phyloP scores from a whole-genome alignment of 2,113 vertebrate species.

The Sterna hirundo region DNA sequence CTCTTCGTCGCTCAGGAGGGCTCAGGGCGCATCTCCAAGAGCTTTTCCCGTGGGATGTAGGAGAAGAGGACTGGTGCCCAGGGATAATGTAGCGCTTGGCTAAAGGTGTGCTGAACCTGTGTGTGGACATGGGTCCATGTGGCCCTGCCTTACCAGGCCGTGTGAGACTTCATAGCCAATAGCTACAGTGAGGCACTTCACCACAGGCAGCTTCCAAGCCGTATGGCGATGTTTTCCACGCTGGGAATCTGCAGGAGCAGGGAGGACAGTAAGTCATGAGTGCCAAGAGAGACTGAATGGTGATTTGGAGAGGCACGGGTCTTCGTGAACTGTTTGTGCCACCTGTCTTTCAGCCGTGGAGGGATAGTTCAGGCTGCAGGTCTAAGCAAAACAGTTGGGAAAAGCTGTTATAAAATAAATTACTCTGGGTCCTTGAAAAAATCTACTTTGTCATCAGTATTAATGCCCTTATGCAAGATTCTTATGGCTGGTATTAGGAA shows the following conservation, averaged over 20 bases:
- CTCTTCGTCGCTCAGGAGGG: not conserved
- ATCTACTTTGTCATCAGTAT: not conserved
- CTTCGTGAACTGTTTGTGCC: not conserved
- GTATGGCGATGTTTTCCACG: not conserved
- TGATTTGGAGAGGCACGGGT: not conserved
- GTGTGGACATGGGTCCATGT: accelerated
- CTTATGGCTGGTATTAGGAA: not conserved
- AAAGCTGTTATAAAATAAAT: not conserved
- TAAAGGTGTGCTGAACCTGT: not conserved
- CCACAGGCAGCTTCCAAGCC: not conserved
- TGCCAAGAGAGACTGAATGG: not conserved
- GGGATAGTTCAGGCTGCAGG: not conserved
- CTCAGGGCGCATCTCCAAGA: not conserved
- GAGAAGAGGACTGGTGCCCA: not conserved
- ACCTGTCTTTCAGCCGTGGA: not conserved
- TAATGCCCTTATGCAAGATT: not conserved
- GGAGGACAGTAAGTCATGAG: not conserved
- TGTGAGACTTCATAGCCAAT: not conserved
- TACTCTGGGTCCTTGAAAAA: not conserved
- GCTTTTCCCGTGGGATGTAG: not conserved
- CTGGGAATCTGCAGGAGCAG: not conserved
- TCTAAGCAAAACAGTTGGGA: not conserved
- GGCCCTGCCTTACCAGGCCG: not conserved
- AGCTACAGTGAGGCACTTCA: not conserved
- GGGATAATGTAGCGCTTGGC: not conserved